These are phyloP conservation scores for Corapipo altera DNA, from an alignment of 2,113 vertebrate genomes.

Conservation along the genomic window DNA sequence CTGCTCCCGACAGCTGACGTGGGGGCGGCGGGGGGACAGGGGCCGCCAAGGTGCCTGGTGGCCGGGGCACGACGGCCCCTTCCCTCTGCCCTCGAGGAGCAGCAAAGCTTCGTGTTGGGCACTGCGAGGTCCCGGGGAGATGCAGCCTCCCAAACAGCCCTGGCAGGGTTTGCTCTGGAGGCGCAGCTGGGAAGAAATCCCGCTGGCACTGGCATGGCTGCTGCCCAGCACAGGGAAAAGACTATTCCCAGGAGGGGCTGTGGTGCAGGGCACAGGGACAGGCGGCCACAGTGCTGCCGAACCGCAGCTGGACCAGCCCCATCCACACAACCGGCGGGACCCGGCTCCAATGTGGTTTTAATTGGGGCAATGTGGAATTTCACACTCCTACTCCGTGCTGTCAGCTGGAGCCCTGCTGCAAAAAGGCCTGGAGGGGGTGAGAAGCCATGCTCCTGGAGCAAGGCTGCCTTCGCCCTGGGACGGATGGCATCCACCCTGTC, in stretches of 20 bases:
- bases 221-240: not conserved
- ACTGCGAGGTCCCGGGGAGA: not conserved
- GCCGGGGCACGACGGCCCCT: accelerated
- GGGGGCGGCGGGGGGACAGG: not conserved
- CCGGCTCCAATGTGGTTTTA: not conserved
- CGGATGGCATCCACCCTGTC: not conserved
- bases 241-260: accelerated
- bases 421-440: not conserved
- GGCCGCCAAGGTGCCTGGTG: not conserved
- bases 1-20: slow-evolving; percentile 48
- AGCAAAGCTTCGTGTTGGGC: accelerated
- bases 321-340: accelerated
- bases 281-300: accelerated
- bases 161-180: not conserved
- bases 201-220: accelerated
- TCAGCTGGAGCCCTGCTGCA: accelerated
- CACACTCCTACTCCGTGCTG: accelerated
- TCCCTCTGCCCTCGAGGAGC: not conserved
- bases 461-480: not conserved
- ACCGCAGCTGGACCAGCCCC: accelerated
- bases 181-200: not conserved
- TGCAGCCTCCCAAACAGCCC: accelerated
- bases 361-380: accelerated
- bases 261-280: accelerated
- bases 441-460: not conserved